A percentile compares a stretch with the other conserved stretches of the same genome.
These are phyloP conservation scores for Sarcoramphus papa DNA, from an alignment of 2,797 vertebrate genomes.

Conservation along the genomic window DNA sequence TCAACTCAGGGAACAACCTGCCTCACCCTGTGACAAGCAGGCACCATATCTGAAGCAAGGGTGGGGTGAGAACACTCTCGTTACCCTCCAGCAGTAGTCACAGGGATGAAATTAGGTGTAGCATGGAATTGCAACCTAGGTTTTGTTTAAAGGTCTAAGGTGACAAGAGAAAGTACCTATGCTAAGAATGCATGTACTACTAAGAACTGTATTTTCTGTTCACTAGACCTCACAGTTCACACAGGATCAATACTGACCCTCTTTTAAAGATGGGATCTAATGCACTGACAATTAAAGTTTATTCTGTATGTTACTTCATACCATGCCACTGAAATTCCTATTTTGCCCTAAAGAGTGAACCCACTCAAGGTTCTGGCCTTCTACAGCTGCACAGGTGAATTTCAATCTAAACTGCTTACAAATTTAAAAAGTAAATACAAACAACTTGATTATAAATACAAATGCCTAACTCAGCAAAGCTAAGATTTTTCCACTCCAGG, in stretches of 20 bases:
- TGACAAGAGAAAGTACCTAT: not conserved
- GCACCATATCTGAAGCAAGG: accelerated
- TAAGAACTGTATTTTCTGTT: not conserved
- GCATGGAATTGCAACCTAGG: accelerated
- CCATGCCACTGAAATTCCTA: not conserved
- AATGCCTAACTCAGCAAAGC: not conserved
- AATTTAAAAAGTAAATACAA: not conserved
- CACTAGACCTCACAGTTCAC: not conserved
- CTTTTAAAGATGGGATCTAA: not conserved
- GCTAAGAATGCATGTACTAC: accelerated
- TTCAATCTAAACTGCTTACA: not conserved
- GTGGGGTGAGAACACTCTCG: accelerated
- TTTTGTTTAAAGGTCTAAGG: accelerated
- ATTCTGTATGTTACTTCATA: not conserved
- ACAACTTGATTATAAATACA: not conserved
- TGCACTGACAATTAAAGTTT: not conserved
- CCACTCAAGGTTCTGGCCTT: not conserved
- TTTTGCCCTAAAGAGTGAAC: not conserved
- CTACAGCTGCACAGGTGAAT: not conserved
- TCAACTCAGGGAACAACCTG: accelerated
- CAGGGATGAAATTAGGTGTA: accelerated
- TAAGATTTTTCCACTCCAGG: not conserved
- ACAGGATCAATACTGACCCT: not conserved
- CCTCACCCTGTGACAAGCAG: not conserved
- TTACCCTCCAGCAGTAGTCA: not conserved